These are phyloP conservation scores for Galerucella pusilla DNA, from an alignment of 2,888 invertebrate genomes.

Conservation along the genomic window DNA sequence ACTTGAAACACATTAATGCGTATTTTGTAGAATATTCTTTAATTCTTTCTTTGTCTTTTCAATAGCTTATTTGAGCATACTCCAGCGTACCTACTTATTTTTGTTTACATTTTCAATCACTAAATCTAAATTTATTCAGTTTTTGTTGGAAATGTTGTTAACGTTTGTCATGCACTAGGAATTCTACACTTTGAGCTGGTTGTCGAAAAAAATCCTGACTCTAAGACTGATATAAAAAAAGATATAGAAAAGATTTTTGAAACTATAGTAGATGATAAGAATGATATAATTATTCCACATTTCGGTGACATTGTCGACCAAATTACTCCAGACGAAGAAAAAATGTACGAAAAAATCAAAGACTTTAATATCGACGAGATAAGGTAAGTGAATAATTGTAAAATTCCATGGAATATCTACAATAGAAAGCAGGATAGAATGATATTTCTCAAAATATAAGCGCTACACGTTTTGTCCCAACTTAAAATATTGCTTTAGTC, in stretches of 20 bases:
- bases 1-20: too few species aligned
- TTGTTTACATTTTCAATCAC: too few species aligned
- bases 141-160: neutral
- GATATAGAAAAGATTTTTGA: constrained; percentile 61
- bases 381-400: constrained; percentile 48
- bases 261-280: constrained; percentile 56
- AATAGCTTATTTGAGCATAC: too few species aligned
- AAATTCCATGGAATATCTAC: neutral
- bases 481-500: too few species aligned
- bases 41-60: too few species aligned
- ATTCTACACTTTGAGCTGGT: constrained; percentile 55
- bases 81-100: too few species aligned
- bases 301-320: constrained; percentile 63
- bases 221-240: constrained; percentile 60
- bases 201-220: constrained; percentile 47
- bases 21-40: too few species aligned
- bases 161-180: constrained; percentile 46
- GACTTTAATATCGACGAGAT: constrained; percentile 61
- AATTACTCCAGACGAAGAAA: constrained; percentile 66
- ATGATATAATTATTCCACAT: constrained; percentile 61
- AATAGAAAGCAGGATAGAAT: too few species aligned
- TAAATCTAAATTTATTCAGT: neutral
- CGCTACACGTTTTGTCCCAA: too few species aligned
- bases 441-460: too few species aligned
- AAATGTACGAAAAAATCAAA: constrained; percentile 60